Percentiles rank a stretch among this genome's conserved stretches.
phyloP scores from a whole-genome alignment of 2,113 vertebrate genomes.

The Sorex araneus region DNA sequence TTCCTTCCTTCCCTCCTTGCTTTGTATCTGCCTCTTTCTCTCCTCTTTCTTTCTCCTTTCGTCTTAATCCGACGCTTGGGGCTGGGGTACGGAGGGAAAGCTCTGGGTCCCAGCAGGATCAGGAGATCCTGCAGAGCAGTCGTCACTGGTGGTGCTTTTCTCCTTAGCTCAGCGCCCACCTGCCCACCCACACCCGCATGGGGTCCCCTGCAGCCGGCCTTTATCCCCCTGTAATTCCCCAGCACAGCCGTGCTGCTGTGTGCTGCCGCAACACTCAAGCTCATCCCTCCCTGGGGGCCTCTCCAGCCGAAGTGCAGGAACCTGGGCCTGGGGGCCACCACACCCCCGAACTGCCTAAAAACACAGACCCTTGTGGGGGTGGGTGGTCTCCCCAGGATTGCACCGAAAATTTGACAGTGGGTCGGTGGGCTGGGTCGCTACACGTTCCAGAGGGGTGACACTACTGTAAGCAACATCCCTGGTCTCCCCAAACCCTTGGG shows the following conservation, averaged over 20 bases:
- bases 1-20: no score
- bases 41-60: not conserved
- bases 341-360: no score
- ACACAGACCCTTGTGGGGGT: no score
- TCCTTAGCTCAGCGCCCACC: not conserved
- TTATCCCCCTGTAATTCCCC: not conserved
- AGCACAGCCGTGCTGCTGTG: no score
- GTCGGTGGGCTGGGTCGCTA: rapidly evolving
- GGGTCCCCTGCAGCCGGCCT: not conserved
- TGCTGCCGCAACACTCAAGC: no score
- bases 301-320: no score
- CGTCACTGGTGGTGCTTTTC: not conserved
- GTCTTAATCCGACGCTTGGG: not conserved
- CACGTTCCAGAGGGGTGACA: not conserved
- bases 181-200: rapidly evolving
- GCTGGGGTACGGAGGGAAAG: not conserved
- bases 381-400: not conserved
- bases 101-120: conserved; percentile 74
- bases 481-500: not conserved
- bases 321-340: no score
- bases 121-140: conserved; percentile 40
- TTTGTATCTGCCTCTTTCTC: no score
- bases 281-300: no score
- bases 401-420: not conserved
- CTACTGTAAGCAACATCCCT: rapidly evolving